Percentiles rank a stretch among this genome's conserved stretches.
These are phyloP conservation scores for Romanogobio albipinnatus DNA, from an alignment of 2,113 vertebrate genomes.

Conservation along the genomic window DNA sequence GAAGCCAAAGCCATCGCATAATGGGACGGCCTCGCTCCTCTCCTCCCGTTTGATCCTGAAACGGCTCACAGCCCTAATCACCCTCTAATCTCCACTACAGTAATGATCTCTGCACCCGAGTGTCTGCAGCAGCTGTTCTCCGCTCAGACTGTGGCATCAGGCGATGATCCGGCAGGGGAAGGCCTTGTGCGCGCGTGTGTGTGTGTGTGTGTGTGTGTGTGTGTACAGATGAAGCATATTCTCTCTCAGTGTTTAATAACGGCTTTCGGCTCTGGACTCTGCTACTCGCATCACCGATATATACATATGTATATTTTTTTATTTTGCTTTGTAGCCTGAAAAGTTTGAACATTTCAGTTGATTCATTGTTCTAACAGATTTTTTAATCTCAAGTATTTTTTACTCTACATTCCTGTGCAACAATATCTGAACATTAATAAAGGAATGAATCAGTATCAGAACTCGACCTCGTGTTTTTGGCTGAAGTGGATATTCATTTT, in stretches of 20 bases:
- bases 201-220: too few relatives aligned
- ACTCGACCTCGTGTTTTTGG: background rate
- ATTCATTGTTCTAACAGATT: slow-evolving; percentile 67
- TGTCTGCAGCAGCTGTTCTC: too few relatives aligned
- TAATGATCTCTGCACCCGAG: too few relatives aligned
- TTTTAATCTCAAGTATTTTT: slow-evolving; percentile 71
- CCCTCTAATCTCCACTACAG: slow-evolving; percentile 74
- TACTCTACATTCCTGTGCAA: slow-evolving; percentile 87
- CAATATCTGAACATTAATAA: slow-evolving; percentile 86
- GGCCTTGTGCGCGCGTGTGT: background rate
- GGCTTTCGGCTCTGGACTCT: background rate
- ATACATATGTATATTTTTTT: slow-evolving; percentile 76
- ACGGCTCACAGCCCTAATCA: slow-evolving; percentile 61
- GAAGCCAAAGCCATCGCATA: slow-evolving; percentile 98
- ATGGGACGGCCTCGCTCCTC: slow-evolving; percentile 54
- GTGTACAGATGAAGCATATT: slow-evolving; percentile 10
- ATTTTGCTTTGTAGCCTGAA: slow-evolving; percentile 73
- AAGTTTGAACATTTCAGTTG: slow-evolving; percentile 75
- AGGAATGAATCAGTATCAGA: slow-evolving; percentile 81
- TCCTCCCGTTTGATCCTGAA: background rate
- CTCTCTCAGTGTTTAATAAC: slow-evolving; percentile 16
- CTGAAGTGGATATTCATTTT: background rate
- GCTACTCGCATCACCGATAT: slow-evolving; percentile 64
- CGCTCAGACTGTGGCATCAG: background rate
- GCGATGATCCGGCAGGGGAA: slow-evolving; percentile 33